Evolutionary conservation across 1,140 invertebrate species (phyloP), one percentile per base, ranked within the genome.

Genomic region (Battus philenor): DNA sequence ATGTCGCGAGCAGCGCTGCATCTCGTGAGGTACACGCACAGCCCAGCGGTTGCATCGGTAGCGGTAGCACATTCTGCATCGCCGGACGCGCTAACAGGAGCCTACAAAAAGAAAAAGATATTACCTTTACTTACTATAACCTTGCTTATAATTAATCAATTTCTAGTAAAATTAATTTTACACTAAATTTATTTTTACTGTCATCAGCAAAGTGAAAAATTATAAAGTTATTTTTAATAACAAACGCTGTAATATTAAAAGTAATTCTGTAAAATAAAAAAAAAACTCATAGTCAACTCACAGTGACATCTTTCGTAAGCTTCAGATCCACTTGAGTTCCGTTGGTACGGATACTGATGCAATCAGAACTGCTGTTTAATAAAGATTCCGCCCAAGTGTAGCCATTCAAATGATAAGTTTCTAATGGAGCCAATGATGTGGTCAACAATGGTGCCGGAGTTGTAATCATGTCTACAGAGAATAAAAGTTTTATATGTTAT

Each of bases 1-100:
- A 83, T 59, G 36, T 39, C 33, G 2, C 43, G 32, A 1, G 76
- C 72, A 11, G 64, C 53, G 27, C 11, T 45, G 41, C 78, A 82
- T 2, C 76, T 67, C 44, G 72, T 67, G n/a, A 82, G 13, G 51
- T 80, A 82, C 20, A 82, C 72, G 39, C 78, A 82, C 6, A 59
- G 38, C 1, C 68, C 68, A 0, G 38, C 44, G 13, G 36, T 44
- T 15, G 55, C 68, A 26, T 50, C 47, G 8, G 61, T 53, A 5
- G 62, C 48, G 6, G 38, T 54, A 1, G 34, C n/a, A 46, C 72
- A 79, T n/a, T 36, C 44, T 0, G 29, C 49, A 24, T 74, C 70
- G 6, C 54, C 50, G 2, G 29, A 51, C 0, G 43, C 31, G 4
- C 34, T 20, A 31, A 50, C 49, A 2, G 68, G 67, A 8, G 48